Evolutionary conservation across 1,140 invertebrate genomes (phyloP), one percentile per base, ranked within the genome.

Genomic region (Ostrea edulis): DNA sequence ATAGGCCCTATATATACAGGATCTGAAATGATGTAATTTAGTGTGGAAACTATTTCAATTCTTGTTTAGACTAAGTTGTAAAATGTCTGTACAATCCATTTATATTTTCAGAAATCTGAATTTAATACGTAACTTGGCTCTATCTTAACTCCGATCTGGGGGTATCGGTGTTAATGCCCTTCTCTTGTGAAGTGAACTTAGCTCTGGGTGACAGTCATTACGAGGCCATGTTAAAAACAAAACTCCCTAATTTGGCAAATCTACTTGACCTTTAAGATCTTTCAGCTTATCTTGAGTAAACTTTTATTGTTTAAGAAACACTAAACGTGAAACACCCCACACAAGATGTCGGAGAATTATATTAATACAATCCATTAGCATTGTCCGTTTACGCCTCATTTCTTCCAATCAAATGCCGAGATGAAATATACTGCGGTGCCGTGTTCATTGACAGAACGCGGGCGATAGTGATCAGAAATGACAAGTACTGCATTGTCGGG

Each of bases 291-390:
- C 52, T 53, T 20, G 17, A n/a, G 8, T 53, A 54, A 83, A 53
- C 52, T 54, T n/a, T 52, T 83, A 83, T 83, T 83, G 82, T 83
- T 83, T 83, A n/a, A n/a, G 44, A 83, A 83, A 83, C 29, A 51
- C 44, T 83, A 54, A 52, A 83, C 82, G 82, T 22, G 52, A 52
- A 83, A 54, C 52, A 83, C 82, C 82, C 82, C 82, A 83, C 82
- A 83, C 82, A 83, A 83, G 44, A 83, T 83, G 82, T 83, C 17
- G n/a, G 11, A 83, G 52, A n/a, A 53, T 53, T 83, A 83, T 35
- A 83, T 83, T 83, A 54, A 53, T 53, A 52, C 44, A 83, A 83
- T 52, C 52, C 44, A 54, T 83, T 83, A 83, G 82, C 82, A 83
- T 83, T 83, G 82, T 83, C 29, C 51, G 44, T 53, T 52, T 54